Conservation (phyloP, 2,888 invertebrate genomes). For the Drosophila limbata region DNA sequence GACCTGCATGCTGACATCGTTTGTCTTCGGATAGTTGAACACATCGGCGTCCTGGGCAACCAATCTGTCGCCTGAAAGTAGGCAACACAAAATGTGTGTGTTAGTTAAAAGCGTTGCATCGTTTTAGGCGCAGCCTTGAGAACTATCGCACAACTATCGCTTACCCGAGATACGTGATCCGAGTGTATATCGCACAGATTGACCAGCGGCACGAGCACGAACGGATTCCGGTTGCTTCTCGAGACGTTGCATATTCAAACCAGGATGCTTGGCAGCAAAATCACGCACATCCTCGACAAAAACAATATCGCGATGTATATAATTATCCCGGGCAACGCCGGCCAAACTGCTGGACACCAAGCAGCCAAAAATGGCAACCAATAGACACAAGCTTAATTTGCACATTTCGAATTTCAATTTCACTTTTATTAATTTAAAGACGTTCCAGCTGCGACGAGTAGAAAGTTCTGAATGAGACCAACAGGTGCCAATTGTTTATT, state of each 20-base stretch:
- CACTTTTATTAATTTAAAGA: not conserved
- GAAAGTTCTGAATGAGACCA: conserved; percentile 55
- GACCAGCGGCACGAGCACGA: conserved; percentile 40
- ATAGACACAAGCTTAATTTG: conserved; percentile 57
- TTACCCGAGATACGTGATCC: conserved; percentile 79
- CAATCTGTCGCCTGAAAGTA: conserved; percentile 78
- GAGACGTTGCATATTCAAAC: conserved; percentile 67
- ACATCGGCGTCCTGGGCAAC: conserved; percentile 80
- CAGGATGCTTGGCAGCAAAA: conserved; percentile 75
- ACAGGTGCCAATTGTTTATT: conserved; percentile 37
- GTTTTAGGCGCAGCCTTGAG: not conserved
- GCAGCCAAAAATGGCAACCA: conserved; percentile 59
- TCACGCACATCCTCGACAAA: conserved; percentile 77
- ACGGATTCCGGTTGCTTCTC: conserved; percentile 52
- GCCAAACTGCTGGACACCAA: conserved; percentile 46
- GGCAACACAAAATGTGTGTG: not conserved
- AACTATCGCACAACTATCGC: conserved; percentile 37
- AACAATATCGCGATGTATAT: conserved; percentile 56
- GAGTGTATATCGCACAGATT: conserved; percentile 77
- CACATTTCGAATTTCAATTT: conserved; percentile 45
- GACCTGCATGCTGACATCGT: conserved; percentile 80
- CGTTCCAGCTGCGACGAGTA: conserved; percentile 46
- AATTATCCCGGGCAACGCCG: conserved; percentile 24
- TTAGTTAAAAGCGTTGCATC: conserved; percentile 5
- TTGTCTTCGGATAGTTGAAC: conserved; percentile 66